Base-by-base conservation (phyloP, 1,140 invertebrate species). In the Oncopodura yosiiana region DNA sequence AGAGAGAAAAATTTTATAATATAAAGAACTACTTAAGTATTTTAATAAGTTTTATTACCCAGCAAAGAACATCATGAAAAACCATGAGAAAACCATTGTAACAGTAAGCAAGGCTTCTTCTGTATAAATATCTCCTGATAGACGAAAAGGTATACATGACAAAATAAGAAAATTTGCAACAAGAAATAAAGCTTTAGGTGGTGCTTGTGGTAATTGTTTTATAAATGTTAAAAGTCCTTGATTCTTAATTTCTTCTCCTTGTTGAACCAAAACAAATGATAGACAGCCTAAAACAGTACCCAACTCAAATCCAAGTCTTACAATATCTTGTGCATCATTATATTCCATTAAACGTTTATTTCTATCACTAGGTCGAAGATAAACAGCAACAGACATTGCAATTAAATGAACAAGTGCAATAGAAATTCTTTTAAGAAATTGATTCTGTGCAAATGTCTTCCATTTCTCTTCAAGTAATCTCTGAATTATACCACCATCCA, bases 401-500 rank as follows among this genome's bases (percentile, higher is more conserved):
- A 92, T 70, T 46, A 99, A 74, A 71, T 98, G 93, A 26, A 78
- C 46, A 23, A 91, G 78, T 60, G 84, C 78, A 60, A 94, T 86
- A 18, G 86, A 75, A 18, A 98, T 76, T 27, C 92, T 78, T 71
- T 94, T 89, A 41, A 95, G 73, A 69, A 98, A 95, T 73, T 94
- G 90, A 61, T 80, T 81, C 85, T 90, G 71, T 41, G 92, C 95
- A 77, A 95, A 99, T 3, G 92, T 94, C 71, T 97, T 97, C 95
- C 95, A 99, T 73, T 99, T 99, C 74, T 99, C 94, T 73, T 96
- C 93, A 14, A 99, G 75, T 43, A 99, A 73, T 66, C 92, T 80
- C 69, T 96, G 89, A 69, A 99, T 96, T 44, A 99, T 96, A 32
- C 94, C 94, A 42, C 92, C 93, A 66, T 97, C 93, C 58, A 99